Percentiles rank a stretch among this genome's conserved stretches.
phyloP scores from a whole-genome alignment of 2,113 vertebrate genomes.

The Boleophthalmus pectinirostris region DNA sequence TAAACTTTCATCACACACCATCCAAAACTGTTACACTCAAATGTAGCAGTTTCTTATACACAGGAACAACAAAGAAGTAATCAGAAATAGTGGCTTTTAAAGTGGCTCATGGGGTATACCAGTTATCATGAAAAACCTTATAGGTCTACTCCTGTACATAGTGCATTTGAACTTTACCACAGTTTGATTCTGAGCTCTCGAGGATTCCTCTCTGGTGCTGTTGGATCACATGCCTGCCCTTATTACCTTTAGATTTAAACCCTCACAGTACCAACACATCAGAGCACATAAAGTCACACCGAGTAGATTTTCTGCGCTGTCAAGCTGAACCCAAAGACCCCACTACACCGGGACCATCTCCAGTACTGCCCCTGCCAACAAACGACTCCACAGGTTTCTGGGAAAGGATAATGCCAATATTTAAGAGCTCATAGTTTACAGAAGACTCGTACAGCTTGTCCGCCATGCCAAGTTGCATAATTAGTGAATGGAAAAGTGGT shows the following conservation, averaged over 20 bases:
- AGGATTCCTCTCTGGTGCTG: neutral
- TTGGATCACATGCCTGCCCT: conserved; percentile 20
- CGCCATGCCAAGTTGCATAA: conserved; percentile 38
- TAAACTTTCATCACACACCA: no score
- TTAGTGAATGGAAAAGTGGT: conserved; percentile 45
- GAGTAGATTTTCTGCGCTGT: conserved; percentile 42
- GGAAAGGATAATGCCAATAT: conserved; percentile 7
- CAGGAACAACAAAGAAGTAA: neutral
- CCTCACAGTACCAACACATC: conserved; percentile 7
- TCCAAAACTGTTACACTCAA: no score
- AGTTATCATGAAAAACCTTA: neutral
- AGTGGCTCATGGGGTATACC: neutral
- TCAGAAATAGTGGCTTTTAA: neutral
- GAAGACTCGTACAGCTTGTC: conserved; percentile 6
- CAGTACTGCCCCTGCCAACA: conserved; percentile 25
- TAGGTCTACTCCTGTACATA: neutral
- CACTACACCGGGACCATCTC: neutral
- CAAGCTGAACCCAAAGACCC: conserved; percentile 37
- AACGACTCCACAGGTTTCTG: conserved; percentile 7
- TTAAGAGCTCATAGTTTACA: neutral
- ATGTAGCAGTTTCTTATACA: neutral
- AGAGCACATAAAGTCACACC: conserved; percentile 25
- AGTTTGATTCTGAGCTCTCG: neutral
- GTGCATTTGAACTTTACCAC: conserved; percentile 1
- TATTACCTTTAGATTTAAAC: conserved; percentile 31